phyloP scores from a whole-genome alignment of 2,797 vertebrate genomes.

The Aldrovandia affinis region DNA sequence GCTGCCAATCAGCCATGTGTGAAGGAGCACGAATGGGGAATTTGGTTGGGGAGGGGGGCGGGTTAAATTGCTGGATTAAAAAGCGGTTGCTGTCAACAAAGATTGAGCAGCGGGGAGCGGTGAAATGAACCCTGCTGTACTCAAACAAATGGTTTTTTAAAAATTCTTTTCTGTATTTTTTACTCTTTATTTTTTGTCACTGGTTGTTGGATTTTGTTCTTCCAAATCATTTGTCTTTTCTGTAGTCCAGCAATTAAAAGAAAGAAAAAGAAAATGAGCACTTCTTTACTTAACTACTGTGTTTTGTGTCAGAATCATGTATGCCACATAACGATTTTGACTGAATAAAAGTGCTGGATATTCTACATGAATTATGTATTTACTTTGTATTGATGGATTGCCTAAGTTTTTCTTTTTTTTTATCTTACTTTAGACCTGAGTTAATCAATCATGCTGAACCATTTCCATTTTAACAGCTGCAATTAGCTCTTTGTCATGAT shows the following conservation, averaged over 20 bases:
- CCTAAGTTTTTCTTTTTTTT: constrained; percentile 53
- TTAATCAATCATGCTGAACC: constrained; percentile 70
- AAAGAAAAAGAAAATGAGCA: constrained; percentile 13
- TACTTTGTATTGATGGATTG: constrained; percentile 32
- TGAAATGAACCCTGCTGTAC: constrained; percentile 40
- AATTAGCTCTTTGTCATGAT: constrained; percentile 70
- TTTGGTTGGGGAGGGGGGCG: constrained; percentile 37
- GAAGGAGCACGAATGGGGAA: constrained; percentile 51
- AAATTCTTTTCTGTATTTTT: not conserved
- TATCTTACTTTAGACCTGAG: constrained; percentile 54
- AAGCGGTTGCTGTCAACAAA: constrained; percentile 48
- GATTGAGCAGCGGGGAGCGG: constrained; percentile 48
- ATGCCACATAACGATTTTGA: constrained; percentile 53
- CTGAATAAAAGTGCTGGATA: constrained; percentile 35
- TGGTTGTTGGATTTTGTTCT: constrained; percentile 25
- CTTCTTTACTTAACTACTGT: constrained; percentile 39
- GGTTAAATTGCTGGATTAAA: constrained; percentile 54
- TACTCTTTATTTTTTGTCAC: not conserved
- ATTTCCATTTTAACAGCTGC: constrained; percentile 57
- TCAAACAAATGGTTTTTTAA: constrained; percentile 49
- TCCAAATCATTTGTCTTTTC: constrained; percentile 45
- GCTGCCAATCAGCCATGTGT: constrained; percentile 56
- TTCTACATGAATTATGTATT: constrained; percentile 39
- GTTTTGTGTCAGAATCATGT: constrained; percentile 49
- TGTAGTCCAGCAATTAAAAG: constrained; percentile 29